Base-by-base conservation (phyloP, 2,888 invertebrate species). In the Octonoba sinensis region DNA sequence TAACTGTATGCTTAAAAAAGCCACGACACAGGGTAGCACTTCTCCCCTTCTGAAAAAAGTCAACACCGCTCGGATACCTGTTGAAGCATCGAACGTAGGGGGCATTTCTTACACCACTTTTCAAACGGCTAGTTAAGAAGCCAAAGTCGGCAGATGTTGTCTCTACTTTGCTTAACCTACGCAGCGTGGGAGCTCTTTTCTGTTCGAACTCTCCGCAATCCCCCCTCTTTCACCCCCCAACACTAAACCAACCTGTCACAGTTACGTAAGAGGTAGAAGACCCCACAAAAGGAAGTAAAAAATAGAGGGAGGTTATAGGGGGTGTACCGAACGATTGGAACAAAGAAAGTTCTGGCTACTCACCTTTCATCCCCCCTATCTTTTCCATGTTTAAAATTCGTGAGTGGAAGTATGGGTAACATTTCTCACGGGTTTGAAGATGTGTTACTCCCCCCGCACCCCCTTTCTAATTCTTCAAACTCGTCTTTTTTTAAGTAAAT, bases 331-430 rank as follows among this genome's bases (percentile, higher is more conserved):
- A 57, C 67, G 51, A 62, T 67, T 69, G 79, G 73, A 79, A 79
- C 78, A 79, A 79, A 71, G 60, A 62, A 11, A n/a, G 44, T 13
- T 36, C 36, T 36, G 36, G 36, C 36, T 36, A 36, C 36, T 36
- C 36, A 36, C 4, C 8, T 36, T 36, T 36, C 36, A 36, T 36
- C 24, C 72, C 49, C 46, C 57, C 79, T 54, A 44, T 72, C 73
- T 36, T 59, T 60, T 22, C 59, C 46, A 62, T 69, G 66, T 62
- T 81, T 81, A 69, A 81, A 81, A 81, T 22, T 81, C 79, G 79
- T 81, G 79, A 81, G 79, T 81, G 79, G 79, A 81, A 73, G 79
- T 81, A 73, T 73, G 69, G 69, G 79, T 81, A 81, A 73, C 79
- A 81, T 73, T 81, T 81, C 79, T 81, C 79, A 81, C 79, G 79